These are phyloP conservation scores for Hydropsyche tenuis DNA, from an alignment of 1,140 invertebrate genomes.

Conservation along the genomic window DNA sequence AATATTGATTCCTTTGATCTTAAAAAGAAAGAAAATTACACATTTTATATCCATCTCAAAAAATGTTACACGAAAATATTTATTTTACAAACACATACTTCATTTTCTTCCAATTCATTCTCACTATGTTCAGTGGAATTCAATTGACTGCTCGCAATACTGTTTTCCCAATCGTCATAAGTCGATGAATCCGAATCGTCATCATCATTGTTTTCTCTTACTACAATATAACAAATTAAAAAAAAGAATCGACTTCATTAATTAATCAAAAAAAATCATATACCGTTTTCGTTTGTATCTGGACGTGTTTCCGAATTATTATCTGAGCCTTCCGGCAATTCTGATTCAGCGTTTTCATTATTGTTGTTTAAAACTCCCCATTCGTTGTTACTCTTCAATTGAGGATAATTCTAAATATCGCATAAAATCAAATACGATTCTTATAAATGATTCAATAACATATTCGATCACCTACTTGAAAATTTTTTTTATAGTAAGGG, in stretches of 20 bases:
- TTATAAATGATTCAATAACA: slow-evolving; percentile 3
- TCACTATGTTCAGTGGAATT: slow-evolving; percentile 28
- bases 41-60: not conserved
- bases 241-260: not conserved
- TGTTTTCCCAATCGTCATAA: slow-evolving; percentile 33
- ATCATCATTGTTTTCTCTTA: slow-evolving; percentile 14
- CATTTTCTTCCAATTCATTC: slow-evolving; percentile 31
- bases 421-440: not conserved
- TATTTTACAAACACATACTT: not conserved
- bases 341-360: not conserved
- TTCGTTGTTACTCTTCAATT: slow-evolving; percentile 26
- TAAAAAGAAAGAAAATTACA: not conserved
- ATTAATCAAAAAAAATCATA: not conserved
- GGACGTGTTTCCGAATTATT: not conserved
- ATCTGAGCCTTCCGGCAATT: not conserved
- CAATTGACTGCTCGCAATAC: slow-evolving; percentile 18
- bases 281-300: slow-evolving; percentile 1
- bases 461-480: slow-evolving; percentile 20
- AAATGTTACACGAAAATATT: not conserved
- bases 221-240: not conserved
- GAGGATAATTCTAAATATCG: slow-evolving; percentile 8
- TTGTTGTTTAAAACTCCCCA: not conserved
- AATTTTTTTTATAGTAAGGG: slow-evolving; percentile 25
- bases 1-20: slow-evolving; percentile 24
- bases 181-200: slow-evolving; percentile 23